Conservation (phyloP, 2,888 invertebrate genomes). For the Blastobasis lacticolella region DNA sequence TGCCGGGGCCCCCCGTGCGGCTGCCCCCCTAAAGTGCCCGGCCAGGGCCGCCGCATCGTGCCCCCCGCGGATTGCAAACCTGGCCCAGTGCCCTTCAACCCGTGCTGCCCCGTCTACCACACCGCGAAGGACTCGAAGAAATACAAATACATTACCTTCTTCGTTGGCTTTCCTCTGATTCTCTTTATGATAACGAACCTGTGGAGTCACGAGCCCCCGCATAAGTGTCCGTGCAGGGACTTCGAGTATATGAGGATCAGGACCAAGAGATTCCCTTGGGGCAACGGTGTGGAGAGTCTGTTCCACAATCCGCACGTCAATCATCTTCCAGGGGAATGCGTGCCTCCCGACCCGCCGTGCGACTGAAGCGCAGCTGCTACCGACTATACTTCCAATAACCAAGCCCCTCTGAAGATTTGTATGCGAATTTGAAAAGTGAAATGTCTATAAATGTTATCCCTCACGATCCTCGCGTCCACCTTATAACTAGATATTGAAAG, state of each 20-base stretch:
- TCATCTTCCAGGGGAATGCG: slow-evolving; percentile 54
- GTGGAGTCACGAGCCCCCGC: slow-evolving; percentile 21
- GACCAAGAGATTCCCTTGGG: slow-evolving; percentile 92
- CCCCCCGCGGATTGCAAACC: slow-evolving; percentile 36
- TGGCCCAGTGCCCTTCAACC: slow-evolving; percentile 35
- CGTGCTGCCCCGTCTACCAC: slow-evolving; percentile 37
- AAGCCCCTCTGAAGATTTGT: not conserved
- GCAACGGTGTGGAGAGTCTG: slow-evolving; percentile 85
- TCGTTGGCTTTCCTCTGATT: slow-evolving; percentile 46
- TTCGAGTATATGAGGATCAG: slow-evolving; percentile 87
- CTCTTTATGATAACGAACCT: slow-evolving; percentile 30
- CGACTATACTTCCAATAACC: not conserved
- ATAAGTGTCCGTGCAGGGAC: slow-evolving; percentile 45
- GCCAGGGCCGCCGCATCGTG: slow-evolving; percentile 31
- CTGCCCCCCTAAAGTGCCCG: slow-evolving; percentile 27
- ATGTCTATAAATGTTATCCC: not conserved
- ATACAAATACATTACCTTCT: slow-evolving; percentile 39
- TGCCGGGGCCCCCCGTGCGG: slow-evolving; percentile 29
- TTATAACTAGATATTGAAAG: not conserved
- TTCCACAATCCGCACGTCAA: slow-evolving; percentile 89
- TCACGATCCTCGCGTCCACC: not conserved
- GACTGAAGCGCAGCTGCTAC: slow-evolving; percentile 24
- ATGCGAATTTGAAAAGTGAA: not conserved
- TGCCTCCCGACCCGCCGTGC: slow-evolving; percentile 40
- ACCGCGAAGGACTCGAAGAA: slow-evolving; percentile 42